A percentile compares a stretch with the other conserved stretches of the same genome.
These are phyloP conservation scores for Drosophila trapezifrons DNA, from an alignment of 1,140 invertebrate genomes.

Conservation along the genomic window DNA sequence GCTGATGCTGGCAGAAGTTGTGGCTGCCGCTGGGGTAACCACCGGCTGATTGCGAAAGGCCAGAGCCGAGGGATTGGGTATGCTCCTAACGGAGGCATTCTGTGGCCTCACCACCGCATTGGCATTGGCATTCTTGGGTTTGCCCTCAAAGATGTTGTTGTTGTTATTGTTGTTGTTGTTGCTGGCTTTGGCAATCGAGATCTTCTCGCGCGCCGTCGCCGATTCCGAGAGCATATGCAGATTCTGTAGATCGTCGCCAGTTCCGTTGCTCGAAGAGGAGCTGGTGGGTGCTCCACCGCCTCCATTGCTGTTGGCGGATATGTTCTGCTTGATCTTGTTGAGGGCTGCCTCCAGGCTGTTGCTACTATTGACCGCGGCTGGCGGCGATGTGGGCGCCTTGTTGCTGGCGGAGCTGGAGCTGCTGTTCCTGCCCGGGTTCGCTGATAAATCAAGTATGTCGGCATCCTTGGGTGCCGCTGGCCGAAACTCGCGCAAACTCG, in stretches of 20 bases:
- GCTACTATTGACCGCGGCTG: constrained; percentile 27
- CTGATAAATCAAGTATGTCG: constrained; percentile 81
- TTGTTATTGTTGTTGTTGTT: constrained; percentile 1
- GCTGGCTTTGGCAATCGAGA: constrained; percentile 66
- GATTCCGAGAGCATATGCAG: constrained; percentile 80
- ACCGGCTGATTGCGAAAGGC: constrained; percentile 78
- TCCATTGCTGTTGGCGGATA: constrained; percentile 64
- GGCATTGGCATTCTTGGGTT: constrained; percentile 66
- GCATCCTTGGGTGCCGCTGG: constrained; percentile 56
- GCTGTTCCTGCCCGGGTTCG: constrained; percentile 42
- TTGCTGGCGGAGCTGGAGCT: constrained; percentile 1
- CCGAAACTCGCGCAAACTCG: constrained; percentile 77
- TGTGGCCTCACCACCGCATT: constrained; percentile 76
- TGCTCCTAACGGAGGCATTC: constrained; percentile 81
- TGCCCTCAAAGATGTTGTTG: constrained; percentile 40
- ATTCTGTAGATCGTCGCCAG: constrained; percentile 78
- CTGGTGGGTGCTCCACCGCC: constrained; percentile 1
- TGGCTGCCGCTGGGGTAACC: constrained; percentile 19
- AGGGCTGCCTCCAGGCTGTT: constrained; percentile 74
- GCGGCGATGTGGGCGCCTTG: constrained; percentile 41
- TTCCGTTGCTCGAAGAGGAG: constrained; percentile 4
- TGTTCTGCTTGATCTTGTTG: constrained; percentile 82
- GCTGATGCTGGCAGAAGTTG: constrained; percentile 12
- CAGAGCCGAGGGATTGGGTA: constrained; percentile 83
- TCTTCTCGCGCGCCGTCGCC: constrained; percentile 78